Evolutionary conservation across 2,797 vertebrate genomes (phyloP).

Genomic region (Xenops minutus): DNA sequence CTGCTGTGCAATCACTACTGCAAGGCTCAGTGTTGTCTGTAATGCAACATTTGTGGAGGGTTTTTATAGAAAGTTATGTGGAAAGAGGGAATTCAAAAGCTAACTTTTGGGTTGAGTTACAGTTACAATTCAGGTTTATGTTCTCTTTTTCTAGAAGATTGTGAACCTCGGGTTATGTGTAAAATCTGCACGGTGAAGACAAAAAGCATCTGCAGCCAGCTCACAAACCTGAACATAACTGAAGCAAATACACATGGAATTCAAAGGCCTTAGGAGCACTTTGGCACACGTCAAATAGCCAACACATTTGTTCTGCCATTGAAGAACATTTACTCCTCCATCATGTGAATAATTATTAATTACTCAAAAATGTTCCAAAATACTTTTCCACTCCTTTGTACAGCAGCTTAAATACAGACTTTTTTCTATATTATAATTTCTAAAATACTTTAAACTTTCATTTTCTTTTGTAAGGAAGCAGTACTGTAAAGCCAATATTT

Average conservation of each 20-base stretch:
- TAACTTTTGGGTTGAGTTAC: not conserved
- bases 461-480: not conserved
- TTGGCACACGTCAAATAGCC: not conserved
- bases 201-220: not conserved
- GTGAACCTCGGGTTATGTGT: not conserved
- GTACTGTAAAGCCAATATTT: not conserved
- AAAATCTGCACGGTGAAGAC: not conserved
- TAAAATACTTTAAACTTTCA: not conserved
- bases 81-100: not conserved
- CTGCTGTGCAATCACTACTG: not conserved
- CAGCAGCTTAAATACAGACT: not conserved
- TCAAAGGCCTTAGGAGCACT: not conserved
- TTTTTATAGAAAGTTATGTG: not conserved
- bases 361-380: not conserved
- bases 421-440: not conserved
- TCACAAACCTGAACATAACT: not conserved
- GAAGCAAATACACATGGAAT: not conserved
- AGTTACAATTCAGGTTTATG: not conserved
- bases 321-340: not conserved
- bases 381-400: not conserved
- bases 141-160: not conserved
- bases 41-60: not conserved
- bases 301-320: not conserved
- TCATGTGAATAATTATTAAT: not conserved
- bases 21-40: not conserved